Percentiles rank a stretch among this genome's conserved stretches.
phyloP scores from a whole-genome alignment of 1,140 invertebrate genomes.

The Zaprionus kolodkinae region DNA sequence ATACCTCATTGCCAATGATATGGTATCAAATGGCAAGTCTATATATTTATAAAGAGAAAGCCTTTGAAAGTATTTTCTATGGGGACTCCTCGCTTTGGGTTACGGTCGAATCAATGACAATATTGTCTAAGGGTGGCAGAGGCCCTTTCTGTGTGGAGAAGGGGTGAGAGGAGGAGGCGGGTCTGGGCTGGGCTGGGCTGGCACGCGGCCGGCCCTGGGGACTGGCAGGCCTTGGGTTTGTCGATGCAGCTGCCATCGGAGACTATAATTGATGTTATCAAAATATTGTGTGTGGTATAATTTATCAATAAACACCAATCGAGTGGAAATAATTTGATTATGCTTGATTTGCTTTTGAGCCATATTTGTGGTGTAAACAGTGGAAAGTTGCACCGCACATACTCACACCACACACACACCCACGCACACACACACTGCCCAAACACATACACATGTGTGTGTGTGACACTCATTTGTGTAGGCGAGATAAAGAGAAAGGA shows the following conservation, averaged over 20 bases:
- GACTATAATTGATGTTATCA: constrained; percentile 84
- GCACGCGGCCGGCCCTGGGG: neutral
- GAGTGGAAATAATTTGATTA: constrained; percentile 84
- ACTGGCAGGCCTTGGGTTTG: constrained; percentile 20
- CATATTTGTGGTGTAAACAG: constrained; percentile 80
- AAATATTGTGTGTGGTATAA: constrained; percentile 84
- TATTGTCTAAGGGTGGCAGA: constrained; percentile 39
- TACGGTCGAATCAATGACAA: constrained; percentile 50
- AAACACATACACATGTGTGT: neutral
- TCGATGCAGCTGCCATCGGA: constrained; percentile 60
- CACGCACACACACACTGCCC: neutral
- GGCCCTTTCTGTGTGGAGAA: neutral
- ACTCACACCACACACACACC: neutral
- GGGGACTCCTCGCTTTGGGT: constrained; percentile 33
- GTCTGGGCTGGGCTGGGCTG: neutral
- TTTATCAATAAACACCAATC: constrained; percentile 84
- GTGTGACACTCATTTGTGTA: constrained; percentile 37
- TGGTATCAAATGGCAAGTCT: constrained; percentile 8
- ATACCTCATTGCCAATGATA: neutral
- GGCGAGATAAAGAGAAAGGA: constrained; percentile 37
- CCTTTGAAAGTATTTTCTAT: constrained; percentile 28
- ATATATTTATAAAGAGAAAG: constrained; percentile 12
- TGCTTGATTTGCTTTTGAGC: constrained; percentile 83
- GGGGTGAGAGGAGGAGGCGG: neutral
- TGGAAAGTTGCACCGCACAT: constrained; percentile 38